phyloP scores from a whole-genome alignment of 2,797 vertebrate genomes.

The Nyctibius grandis region DNA sequence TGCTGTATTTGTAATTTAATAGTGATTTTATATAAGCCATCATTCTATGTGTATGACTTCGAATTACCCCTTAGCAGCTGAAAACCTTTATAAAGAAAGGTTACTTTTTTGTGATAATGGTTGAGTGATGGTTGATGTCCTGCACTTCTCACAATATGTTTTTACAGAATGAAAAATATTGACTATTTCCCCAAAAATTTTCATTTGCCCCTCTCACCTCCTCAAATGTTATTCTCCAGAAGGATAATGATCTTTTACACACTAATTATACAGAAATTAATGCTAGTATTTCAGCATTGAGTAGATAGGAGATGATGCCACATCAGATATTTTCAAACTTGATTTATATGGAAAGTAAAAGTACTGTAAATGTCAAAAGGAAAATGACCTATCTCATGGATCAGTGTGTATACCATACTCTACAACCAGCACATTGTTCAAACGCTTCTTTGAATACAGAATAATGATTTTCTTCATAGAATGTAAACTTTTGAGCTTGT shows the following conservation, averaged over 20 bases:
- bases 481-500: neutral
- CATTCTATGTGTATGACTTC: neutral
- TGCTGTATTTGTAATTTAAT: neutral
- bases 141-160: neutral
- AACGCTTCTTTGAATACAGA: neutral
- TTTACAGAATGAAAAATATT: constrained; percentile 27
- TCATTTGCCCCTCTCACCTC: neutral
- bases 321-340: neutral
- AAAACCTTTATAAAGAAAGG: neutral
- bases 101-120: neutral
- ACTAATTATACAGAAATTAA: neutral
- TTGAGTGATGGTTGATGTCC: neutral
- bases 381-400: neutral
- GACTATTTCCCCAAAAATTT: neutral
- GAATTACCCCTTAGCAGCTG: neutral
- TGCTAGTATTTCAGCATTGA: neutral
- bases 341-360: neutral
- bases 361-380: neutral
- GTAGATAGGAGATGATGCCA: neutral
- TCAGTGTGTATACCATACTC: neutral
- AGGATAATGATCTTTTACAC: neutral
- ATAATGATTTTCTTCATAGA: neutral
- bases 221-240: constrained; percentile 24
- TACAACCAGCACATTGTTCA: neutral
- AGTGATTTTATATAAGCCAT: neutral